Evolutionary conservation across 1,140 invertebrate species (phyloP), one percentile per base, ranked within the genome.

Genomic region (Drosophila tristis): DNA sequence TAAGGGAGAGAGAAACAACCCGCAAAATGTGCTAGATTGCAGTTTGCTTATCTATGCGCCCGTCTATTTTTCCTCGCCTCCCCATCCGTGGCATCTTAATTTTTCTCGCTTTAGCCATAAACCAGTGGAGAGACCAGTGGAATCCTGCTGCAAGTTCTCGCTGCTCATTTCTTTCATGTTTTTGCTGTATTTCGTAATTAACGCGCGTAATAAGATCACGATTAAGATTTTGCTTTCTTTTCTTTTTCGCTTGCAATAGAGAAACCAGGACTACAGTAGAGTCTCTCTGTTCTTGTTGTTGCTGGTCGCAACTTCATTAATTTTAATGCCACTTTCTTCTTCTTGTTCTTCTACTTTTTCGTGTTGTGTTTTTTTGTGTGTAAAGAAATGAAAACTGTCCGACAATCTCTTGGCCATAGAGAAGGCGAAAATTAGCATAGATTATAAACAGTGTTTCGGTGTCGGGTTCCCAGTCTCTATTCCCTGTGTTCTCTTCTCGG

Each of bases 131-230:
- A 20, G 42, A 26, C 55, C 25, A 53, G 42, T 43, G 62, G 45
- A 58, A 71, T 50, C 51, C 55, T 65, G 23, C 45, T 59, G 49
- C 44, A 50, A 53, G 31, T 57, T 26, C 20, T 43, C 45, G 54
- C 44, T 59, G 49, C 20, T 66, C 25, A 20, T 72, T 50, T 77
- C 54, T 39, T 63, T 54, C 44, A 49, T 67, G 58, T 57, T 65
- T 72, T 48, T 64, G 49, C 62, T 56, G 65, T 67, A 71, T 78
- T 82, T 82, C 64, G 84, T 76, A 89, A 87, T 87, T 87, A 87
- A 87, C 78, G 84, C 79, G 63, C 75, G 71, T 87, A 87, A 87
- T 89, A 87, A 89, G 79, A 87, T 87, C 74, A 87, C 84, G 82
- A 86, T 86, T 89, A 82, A 89, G 79, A 73, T 79, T 89, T 76